Conservation (phyloP, 2,888 invertebrate species). For the Fragum whitleyi region DNA sequence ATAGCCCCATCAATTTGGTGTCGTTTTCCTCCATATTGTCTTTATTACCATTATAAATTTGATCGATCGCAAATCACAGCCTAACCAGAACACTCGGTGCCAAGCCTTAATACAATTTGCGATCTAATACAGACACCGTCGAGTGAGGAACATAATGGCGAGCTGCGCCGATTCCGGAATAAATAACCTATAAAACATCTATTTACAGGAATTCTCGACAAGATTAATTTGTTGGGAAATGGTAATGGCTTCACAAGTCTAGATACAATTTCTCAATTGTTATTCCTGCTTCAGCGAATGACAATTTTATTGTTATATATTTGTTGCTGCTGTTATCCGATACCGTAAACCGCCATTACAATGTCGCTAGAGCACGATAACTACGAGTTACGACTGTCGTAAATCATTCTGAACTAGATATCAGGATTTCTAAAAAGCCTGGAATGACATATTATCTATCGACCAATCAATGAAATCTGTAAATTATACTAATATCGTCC, state of each 20-base stretch:
- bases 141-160: slow-evolving; percentile 21
- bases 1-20: slow-evolving; percentile 22
- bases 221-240: slow-evolving; percentile 66
- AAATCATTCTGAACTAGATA: slow-evolving; percentile 65
- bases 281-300: slow-evolving; percentile 63
- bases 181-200: slow-evolving; percentile 62
- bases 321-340: slow-evolving; percentile 65
- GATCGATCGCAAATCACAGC: slow-evolving; percentile 25
- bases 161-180: slow-evolving; percentile 57
- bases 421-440: slow-evolving; percentile 61
- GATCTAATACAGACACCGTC: slow-evolving; percentile 22
- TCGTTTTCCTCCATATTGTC: slow-evolving; percentile 5
- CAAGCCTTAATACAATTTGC: slow-evolving; percentile 26
- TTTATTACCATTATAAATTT: slow-evolving; percentile 21
- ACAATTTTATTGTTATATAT: slow-evolving; percentile 68
- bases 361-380: slow-evolving; percentile 68
- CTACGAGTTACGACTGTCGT: slow-evolving; percentile 63
- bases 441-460: slow-evolving; percentile 62
- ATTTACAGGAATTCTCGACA: slow-evolving; percentile 52
- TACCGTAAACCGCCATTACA: slow-evolving; percentile 66
- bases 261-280: slow-evolving; percentile 67
- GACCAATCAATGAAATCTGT: slow-evolving; percentile 62
- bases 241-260: slow-evolving; percentile 59
- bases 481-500: slow-evolving; percentile 60
- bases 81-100: slow-evolving; percentile 7